phyloP scores from a whole-genome alignment of 2,888 invertebrate species.

The Neoitamus cyanurus region DNA sequence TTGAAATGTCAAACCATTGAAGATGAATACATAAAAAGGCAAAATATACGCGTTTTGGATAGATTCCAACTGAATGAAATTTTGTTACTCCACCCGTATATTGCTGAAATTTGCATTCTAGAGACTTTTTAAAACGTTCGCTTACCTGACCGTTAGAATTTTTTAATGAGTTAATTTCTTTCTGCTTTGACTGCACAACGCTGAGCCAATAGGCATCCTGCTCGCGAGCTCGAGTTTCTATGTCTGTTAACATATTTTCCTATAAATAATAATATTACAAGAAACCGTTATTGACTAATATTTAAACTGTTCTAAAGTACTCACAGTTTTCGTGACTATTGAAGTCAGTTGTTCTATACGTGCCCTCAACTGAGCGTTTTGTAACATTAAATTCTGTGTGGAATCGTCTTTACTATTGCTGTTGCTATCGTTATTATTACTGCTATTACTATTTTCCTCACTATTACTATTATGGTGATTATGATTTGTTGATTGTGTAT shows the following conservation, averaged over 20 bases:
- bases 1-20: no score
- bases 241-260: slow-evolving; percentile 64
- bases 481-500: slow-evolving; percentile 35
- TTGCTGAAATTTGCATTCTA: neutral
- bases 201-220: slow-evolving; percentile 65
- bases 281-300: neutral
- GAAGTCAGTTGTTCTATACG: slow-evolving; percentile 78
- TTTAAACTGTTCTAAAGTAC: slow-evolving; percentile 57
- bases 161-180: slow-evolving; percentile 63
- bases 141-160: slow-evolving; percentile 62
- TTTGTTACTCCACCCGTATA: no score
- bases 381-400: slow-evolving; percentile 67
- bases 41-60: no score
- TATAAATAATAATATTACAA: slow-evolving; percentile 50
- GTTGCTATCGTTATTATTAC: slow-evolving; percentile 52
- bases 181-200: slow-evolving; percentile 63
- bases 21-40: no score
- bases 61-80: no score
- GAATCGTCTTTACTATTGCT: slow-evolving; percentile 54
- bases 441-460: slow-evolving; percentile 55
- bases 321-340: slow-evolving; percentile 82
- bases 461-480: slow-evolving; percentile 52
- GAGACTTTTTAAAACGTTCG: neutral
- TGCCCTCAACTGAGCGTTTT: slow-evolving; percentile 74
- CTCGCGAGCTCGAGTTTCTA: slow-evolving; percentile 64